These are phyloP conservation scores for Cremastinae sp. DNA, from an alignment of 2,888 invertebrate species.

Conservation along the genomic window DNA sequence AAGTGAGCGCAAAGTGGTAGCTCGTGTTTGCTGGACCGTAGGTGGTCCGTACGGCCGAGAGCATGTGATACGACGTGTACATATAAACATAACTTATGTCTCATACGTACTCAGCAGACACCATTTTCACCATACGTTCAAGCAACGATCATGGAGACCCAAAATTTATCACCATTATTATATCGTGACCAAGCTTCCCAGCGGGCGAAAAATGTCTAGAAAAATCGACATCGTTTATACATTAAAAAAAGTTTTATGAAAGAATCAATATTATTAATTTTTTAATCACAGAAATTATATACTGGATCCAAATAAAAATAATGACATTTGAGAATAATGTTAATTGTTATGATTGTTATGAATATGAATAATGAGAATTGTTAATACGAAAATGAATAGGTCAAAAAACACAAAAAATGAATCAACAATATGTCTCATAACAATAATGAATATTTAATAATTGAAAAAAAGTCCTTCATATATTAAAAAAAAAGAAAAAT, in stretches of 20 bases:
- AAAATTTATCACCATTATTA: conserved; percentile 59
- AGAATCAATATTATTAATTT: conserved; percentile 15
- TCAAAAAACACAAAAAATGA: too few relatives aligned
- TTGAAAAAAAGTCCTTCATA: conserved; percentile 30
- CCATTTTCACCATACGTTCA: conserved; percentile 32
- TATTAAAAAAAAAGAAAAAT: conserved; percentile 10
- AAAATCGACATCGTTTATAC: conserved; percentile 4
- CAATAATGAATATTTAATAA: too few relatives aligned
- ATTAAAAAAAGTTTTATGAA: not conserved
- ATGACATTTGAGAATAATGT: too few relatives aligned
- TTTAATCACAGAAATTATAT: not conserved
- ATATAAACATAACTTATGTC: conserved; percentile 35
- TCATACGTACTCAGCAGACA: conserved; percentile 12
- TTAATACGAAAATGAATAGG: too few relatives aligned
- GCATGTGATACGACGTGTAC: conserved; percentile 48
- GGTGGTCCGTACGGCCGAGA: conserved; percentile 69
- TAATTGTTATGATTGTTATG: too few relatives aligned
- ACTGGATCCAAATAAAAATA: conserved; percentile 1
- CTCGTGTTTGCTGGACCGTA: conserved; percentile 73
- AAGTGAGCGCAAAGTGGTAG: conserved; percentile 79
- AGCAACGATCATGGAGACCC: conserved; percentile 38
- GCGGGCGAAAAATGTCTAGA: conserved; percentile 7
- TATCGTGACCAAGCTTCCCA: conserved; percentile 48
- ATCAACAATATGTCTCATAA: too few relatives aligned
- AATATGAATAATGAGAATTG: too few relatives aligned